Conservation (phyloP, 2,113 vertebrate species). For the Oryzias woworae region DNA sequence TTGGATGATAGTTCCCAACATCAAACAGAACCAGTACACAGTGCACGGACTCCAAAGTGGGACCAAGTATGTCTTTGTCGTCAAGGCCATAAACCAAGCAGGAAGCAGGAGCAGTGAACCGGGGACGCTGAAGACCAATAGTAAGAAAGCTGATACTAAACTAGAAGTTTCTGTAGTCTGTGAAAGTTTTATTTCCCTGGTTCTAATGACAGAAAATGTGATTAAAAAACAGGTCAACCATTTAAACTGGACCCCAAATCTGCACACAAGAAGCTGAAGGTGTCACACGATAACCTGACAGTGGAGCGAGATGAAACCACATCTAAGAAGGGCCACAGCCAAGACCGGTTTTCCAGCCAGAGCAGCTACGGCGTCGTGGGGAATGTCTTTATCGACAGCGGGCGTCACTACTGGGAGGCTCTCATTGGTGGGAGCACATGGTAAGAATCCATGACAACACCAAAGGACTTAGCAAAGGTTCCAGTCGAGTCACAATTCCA, state of each 20-base stretch:
- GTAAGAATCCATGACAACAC: conserved; percentile 70
- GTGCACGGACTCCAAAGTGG: conserved; percentile 97
- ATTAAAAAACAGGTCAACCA: conserved; percentile 81
- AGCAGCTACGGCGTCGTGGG: conserved; percentile 93
- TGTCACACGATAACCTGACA: conserved; percentile 95
- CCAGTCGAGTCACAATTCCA: neutral
- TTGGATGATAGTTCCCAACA: conserved; percentile 99
- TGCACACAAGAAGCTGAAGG: conserved; percentile 94
- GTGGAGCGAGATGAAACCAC: conserved; percentile 96
- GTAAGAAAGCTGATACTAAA: conserved; percentile 75
- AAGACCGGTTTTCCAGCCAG: conserved; percentile 94
- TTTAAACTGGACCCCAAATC: conserved; percentile 98
- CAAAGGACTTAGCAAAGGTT: neutral
- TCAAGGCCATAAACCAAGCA: conserved; percentile 98
- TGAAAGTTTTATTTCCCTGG: too few relatives aligned
- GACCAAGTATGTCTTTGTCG: conserved; percentile 97
- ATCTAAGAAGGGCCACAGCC: conserved; percentile 95
- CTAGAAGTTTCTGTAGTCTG: neutral
- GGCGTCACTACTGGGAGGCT: conserved; percentile 98
- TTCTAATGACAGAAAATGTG: neutral
- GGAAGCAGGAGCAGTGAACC: conserved; percentile 95
- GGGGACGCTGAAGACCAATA: conserved; percentile 96
- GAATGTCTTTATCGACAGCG: conserved; percentile 96
- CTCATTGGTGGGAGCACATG: conserved; percentile 97
- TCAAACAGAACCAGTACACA: conserved; percentile 98